phyloP scores from a whole-genome alignment of 23 tunicate species.

The Ascidia mentula region DNA sequence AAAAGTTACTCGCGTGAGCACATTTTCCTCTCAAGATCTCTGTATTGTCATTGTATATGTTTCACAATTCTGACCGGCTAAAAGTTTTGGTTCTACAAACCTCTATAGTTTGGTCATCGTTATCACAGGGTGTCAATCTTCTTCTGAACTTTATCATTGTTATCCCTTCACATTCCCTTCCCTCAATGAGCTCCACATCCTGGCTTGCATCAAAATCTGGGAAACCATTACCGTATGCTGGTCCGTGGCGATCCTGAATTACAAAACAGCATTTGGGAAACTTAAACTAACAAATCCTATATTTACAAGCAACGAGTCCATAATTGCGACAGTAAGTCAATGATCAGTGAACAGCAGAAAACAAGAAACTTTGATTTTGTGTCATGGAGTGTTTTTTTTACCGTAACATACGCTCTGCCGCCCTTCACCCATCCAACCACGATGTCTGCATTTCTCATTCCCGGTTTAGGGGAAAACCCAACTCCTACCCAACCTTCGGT shows the following conservation, averaged over 20 bases:
- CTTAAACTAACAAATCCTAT: too few relatives aligned
- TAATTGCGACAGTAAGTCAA: too few relatives aligned
- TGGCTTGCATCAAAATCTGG: constrained; percentile 32
- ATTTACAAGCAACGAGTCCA: too few relatives aligned
- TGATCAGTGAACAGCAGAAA: too few relatives aligned
- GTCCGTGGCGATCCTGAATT: constrained; percentile 50
- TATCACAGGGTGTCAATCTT: constrained; percentile 10
- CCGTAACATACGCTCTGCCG: too few relatives aligned
- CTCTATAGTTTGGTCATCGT: not conserved
- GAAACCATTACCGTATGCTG: constrained; percentile 5
- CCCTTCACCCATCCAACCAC: constrained; percentile 39
- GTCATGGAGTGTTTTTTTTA: too few relatives aligned
- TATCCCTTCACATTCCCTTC: constrained; percentile 22
- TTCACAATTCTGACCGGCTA: too few relatives aligned
- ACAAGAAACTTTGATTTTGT: too few relatives aligned
- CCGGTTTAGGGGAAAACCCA: constrained; percentile 27
- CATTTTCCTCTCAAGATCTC: too few relatives aligned
- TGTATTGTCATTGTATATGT: too few relatives aligned
- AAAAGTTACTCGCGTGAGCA: too few relatives aligned
- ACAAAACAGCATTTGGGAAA: not conserved
- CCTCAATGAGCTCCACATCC: constrained; percentile 11
- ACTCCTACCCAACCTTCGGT: constrained; percentile 43
- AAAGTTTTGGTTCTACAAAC: too few relatives aligned
- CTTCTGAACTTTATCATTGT: constrained; percentile 37
- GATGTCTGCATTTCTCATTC: constrained; percentile 29